Base-by-base conservation (phyloP, 2,888 invertebrate genomes). In the Aproaerema taeniolella region DNA sequence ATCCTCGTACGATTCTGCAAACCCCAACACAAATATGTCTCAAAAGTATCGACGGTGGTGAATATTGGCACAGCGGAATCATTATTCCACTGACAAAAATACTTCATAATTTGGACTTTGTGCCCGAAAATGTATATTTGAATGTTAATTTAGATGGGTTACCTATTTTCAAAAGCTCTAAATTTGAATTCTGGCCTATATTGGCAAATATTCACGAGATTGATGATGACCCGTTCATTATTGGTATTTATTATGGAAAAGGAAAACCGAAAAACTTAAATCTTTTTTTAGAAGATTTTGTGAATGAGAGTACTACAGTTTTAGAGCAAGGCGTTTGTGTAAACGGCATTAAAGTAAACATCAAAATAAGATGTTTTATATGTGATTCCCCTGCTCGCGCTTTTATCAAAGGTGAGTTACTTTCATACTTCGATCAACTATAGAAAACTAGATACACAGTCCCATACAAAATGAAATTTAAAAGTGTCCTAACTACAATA, bases 311-410 rank as follows among this genome's bases (percentile, higher is more conserved):
- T 26, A 26, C 26, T 3, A 33, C 3, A 7, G n/a, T 43, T 28
- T 15, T 43, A 11, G 29, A 39, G 12, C 14, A 43, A 9, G 39
- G 37, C 4, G 12, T 43, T 25, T 8, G 20, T 8, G 26, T 11
- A 41, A 15, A 16, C 10, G 13, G 14, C n/a, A 26, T n/a, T n/a
- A 20, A 20, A 15, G 25, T 28, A 7, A 26, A 28, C 20, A n/a
- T 9, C 10, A 38, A 35, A 34, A 35, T 41, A 13, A 41, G 38
- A 38, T 31, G 26, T 31, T 45, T 45, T 31, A 32, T 45, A 8
- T 45, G 45, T 14, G 41, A 45, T 32, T 41, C 41, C 29, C 41
- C 43, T 11, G 43, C 40, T 8, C 25, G 38, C 6, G 33, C 38
- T 6, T 20, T 26, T 9, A 32, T 37, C 9, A 31, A 31, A 31